A percentile compares a stretch with the other conserved stretches of the same genome.
phyloP scores from a whole-genome alignment of 2,888 invertebrate species.

The Trissolcus japonicus region DNA sequence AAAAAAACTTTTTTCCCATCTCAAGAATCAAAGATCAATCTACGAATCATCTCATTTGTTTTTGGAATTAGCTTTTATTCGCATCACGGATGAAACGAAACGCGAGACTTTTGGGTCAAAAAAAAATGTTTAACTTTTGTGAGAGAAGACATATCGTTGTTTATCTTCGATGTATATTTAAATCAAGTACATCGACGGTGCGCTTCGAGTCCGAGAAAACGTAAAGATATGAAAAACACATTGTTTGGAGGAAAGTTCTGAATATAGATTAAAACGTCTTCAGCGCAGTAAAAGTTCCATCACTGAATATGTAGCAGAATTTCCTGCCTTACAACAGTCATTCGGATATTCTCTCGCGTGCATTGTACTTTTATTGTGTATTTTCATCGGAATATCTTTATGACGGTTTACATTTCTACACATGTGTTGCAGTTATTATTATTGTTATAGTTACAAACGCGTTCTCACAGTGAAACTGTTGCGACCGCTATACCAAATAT shows the following conservation, averaged over 20 bases:
- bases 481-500: slow-evolving; percentile 4
- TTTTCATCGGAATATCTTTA: slow-evolving; percentile 50
- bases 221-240: slow-evolving; percentile 16
- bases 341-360: slow-evolving; percentile 45
- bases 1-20: too few relatives aligned
- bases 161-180: background rate
- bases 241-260: slow-evolving; percentile 23
- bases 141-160: background rate
- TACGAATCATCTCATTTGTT: too few relatives aligned
- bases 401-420: slow-evolving; percentile 43
- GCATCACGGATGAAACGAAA: too few relatives aligned
- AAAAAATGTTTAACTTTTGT: background rate
- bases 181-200: background rate
- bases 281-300: slow-evolving; percentile 41
- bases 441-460: slow-evolving; percentile 41
- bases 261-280: slow-evolving; percentile 49
- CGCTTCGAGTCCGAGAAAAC: background rate
- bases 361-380: slow-evolving; percentile 50
- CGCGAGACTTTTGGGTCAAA: background rate
- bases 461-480: slow-evolving; percentile 34
- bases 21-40: too few relatives aligned
- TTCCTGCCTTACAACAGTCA: slow-evolving; percentile 47
- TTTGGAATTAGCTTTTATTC: too few relatives aligned
- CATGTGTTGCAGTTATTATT: slow-evolving; percentile 42
- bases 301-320: slow-evolving; percentile 43